Conservation (phyloP, 1,140 invertebrate genomes). For the Drosophila varians region DNA sequence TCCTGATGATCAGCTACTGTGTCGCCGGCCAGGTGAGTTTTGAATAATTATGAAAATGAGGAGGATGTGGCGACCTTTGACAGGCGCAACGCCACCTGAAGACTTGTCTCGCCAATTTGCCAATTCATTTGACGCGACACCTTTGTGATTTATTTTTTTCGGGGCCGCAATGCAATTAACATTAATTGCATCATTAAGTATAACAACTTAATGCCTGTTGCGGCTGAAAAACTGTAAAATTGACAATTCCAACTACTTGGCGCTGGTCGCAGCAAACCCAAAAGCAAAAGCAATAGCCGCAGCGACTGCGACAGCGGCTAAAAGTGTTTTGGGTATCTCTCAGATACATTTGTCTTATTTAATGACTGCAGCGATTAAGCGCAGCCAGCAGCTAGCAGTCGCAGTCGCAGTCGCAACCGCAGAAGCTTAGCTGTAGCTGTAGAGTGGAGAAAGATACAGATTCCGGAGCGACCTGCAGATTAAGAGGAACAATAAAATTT, state of each 20-base stretch:
- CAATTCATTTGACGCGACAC: slow-evolving; percentile 36
- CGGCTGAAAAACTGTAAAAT: slow-evolving; percentile 46
- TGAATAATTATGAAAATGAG: not conserved
- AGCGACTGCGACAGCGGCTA: not conserved
- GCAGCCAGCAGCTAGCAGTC: slow-evolving; percentile 9
- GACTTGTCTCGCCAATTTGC: slow-evolving; percentile 29
- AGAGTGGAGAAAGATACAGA: not conserved
- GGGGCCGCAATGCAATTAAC: slow-evolving; percentile 67
- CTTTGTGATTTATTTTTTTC: slow-evolving; percentile 21
- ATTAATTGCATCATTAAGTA: slow-evolving; percentile 78
- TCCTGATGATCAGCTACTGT: slow-evolving; percentile 88
- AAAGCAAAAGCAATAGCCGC: too few relatives aligned
- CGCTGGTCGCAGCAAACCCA: slow-evolving; percentile 3
- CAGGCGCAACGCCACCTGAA: slow-evolving; percentile 25
- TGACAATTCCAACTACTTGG: slow-evolving; percentile 46
- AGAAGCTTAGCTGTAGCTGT: slow-evolving; percentile 4
- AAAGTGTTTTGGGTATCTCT: slow-evolving; percentile 49
- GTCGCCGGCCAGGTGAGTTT: slow-evolving; percentile 87
- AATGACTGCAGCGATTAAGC: slow-evolving; percentile 64
- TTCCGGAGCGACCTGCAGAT: slow-evolving; percentile 10
- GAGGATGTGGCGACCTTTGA: slow-evolving; percentile 5
- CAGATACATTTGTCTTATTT: slow-evolving; percentile 74
- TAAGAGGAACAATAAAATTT: slow-evolving; percentile 40
- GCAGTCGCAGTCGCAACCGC: not conserved
- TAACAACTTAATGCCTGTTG: slow-evolving; percentile 71